Evolutionary conservation across 92 coral and sea anemone species (phyloP), one percentile per base, ranked within the genome.

Genomic region (Zoanthus gigantus): DNA sequence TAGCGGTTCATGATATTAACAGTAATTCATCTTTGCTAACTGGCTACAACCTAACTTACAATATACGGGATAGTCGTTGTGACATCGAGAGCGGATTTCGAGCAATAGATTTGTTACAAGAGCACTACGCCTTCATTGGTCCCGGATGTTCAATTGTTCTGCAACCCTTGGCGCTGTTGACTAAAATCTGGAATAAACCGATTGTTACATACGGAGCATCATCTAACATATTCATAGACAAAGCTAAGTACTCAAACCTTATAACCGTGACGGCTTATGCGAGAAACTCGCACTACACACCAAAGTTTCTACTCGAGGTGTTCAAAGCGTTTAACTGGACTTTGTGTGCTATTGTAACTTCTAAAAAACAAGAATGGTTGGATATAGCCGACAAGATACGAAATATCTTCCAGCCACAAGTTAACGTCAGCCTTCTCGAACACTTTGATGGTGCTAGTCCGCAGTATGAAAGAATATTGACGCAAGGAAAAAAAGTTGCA

Each of bases 211-310:
- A 92, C 28, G 96, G 92, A 8, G 95, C 96, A 37, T 94, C 96
- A 6, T 90, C 96, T 6, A 88, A 79, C 67, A 88, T 89, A 72
- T 94, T 94, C 74, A 90, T 89, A 6, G 77, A 94, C 66, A 94
- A 94, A 67, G 52, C 32, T 0, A 73, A 68, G 47, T 94, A 82
- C 61, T 83, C 95, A 6, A 94, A 94, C 13, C 82, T 92, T 10
- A 82, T 92, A 10, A 92, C 95, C 12, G 82, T 94, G 9, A 94
- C 96, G 7, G 95, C 96, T n/a, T 94, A 94, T 42, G 96, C 93
- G 14, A 66, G 96, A 63, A 94, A 82, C 48, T 82, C 77, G 14
- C 72, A 57, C 12, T 88, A 94, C 44, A 94, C 96, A 58, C 94
- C 96, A 28, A 72, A 34, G 82, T 74, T 92, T 48, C 82, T 94